Evolutionary conservation across 2,888 invertebrate genomes (phyloP).

Genomic region (Ennomos fuscantarius): DNA sequence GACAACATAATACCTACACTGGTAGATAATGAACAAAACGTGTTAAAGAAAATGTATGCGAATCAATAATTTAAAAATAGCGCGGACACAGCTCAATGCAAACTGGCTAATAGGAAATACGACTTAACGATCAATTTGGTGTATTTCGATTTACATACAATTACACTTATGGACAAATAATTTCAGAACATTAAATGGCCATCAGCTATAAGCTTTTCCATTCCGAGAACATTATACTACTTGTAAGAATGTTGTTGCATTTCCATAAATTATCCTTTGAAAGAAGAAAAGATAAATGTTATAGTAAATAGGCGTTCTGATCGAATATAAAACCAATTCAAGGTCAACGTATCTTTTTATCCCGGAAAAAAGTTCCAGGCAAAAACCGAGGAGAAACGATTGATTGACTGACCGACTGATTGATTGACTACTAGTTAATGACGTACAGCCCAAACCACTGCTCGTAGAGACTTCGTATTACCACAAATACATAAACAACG

Average conservation of each 20-base stretch:
- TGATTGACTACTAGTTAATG: too few relatives aligned
- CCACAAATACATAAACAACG: too few relatives aligned
- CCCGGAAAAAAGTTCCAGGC: too few relatives aligned
- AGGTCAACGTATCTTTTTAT: too few relatives aligned
- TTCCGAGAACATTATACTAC: neutral
- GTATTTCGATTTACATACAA: conserved; percentile 22
- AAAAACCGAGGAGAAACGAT: too few relatives aligned
- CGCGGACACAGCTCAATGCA: conserved; percentile 4
- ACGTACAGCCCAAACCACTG: too few relatives aligned
- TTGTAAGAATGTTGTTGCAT: neutral
- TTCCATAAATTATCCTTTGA: too few relatives aligned
- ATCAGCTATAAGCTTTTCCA: conserved; percentile 5
- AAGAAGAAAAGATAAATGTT: too few relatives aligned
- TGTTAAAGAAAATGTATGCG: conserved; percentile 7
- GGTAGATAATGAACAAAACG: conserved; percentile 7
- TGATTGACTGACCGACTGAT: too few relatives aligned
- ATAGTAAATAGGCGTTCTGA: too few relatives aligned
- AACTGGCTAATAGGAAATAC: conserved; percentile 21
- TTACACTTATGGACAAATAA: conserved; percentile 25
- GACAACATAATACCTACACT: neutral
- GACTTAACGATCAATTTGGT: conserved; percentile 24
- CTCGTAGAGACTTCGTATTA: too few relatives aligned
- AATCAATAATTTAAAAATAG: conserved; percentile 18
- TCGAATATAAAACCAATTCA: too few relatives aligned
- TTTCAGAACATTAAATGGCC: conserved; percentile 18